Evolutionary conservation across 1,140 invertebrate species (phyloP), one percentile per base, ranked within the genome.

Genomic region (Globodera rostochiensis): DNA sequence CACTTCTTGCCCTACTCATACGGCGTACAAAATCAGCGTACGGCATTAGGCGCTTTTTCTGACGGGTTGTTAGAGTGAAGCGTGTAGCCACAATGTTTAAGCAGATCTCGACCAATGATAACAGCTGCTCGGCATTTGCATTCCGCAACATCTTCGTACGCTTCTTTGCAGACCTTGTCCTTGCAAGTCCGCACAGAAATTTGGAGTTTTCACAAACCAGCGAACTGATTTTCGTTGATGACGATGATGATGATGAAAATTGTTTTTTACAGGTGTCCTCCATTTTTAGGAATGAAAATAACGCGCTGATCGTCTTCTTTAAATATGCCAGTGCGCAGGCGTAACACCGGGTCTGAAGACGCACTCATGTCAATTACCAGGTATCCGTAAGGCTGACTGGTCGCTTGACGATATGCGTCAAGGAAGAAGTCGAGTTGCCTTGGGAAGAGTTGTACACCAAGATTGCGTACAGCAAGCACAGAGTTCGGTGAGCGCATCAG

Each of bases 21-120:
- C 36, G 3, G 15, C 81, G 66, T 4, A 82, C 82, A 84, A 82
- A 82, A 13, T n/a, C 4, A 0, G 81, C 81, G 69, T 82, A 67
- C 15, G 81, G 82, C 3, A 47, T 19, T 6, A 82, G 8, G 6
- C 81, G 66, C 46, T 84, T 64, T 47, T 45, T 50, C 49, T 84
- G 81, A 4, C 67, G 21, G 1, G 69, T 76, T 0, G 77, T 79
- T 11, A 79, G 11, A 60, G 6, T 6, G 36, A 85, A 74, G 15
- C 81, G 11, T 19, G 11, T 3, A 19, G 71, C 25, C 36, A 82
- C 47, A 25, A 82, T 78, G 45, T 82, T 82, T 6, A 84, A 15
- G 49, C 81, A 73, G 9, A 82, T 76, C 45, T 82, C 81, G 19
- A 50, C 83, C 11, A 82, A 0, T 3, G 81, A 13, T 6, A 82